These are phyloP conservation scores for Anastrepha ludens DNA, from an alignment of 1,140 invertebrate species.

Conservation along the genomic window DNA sequence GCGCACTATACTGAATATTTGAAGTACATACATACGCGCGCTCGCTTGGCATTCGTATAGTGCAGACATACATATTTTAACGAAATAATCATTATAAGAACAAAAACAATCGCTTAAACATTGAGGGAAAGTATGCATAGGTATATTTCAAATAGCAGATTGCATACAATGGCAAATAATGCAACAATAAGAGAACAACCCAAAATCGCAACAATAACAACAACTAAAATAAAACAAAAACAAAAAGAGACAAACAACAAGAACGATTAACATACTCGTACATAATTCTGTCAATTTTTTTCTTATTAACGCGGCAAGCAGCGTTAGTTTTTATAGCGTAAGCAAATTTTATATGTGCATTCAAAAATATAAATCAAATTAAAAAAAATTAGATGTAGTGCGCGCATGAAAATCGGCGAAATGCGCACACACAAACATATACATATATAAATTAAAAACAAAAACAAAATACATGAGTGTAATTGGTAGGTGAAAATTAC, in stretches of 20 bases:
- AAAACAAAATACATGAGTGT: background rate
- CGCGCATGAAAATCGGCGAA: background rate
- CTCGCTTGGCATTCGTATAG: background rate
- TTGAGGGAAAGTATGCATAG: conserved; percentile 20
- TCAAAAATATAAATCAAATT: background rate
- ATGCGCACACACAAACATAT: background rate
- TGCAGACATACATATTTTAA: background rate
- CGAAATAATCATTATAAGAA: conserved; percentile 21
- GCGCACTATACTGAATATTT: background rate
- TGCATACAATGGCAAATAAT: background rate
- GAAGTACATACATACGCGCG: background rate
- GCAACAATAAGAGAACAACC: conserved; percentile 7
- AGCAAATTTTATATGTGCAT: conserved; percentile 42
- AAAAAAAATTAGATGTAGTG: background rate
- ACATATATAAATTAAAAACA: background rate
- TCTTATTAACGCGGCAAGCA: conserved; percentile 6
- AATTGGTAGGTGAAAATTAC: background rate
- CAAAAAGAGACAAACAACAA: background rate
- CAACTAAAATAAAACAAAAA: background rate
- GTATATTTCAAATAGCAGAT: conserved; percentile 14
- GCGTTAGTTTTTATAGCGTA: conserved; percentile 34
- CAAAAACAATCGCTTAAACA: conserved; percentile 37
- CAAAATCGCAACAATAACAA: background rate
- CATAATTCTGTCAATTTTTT: conserved; percentile 47
- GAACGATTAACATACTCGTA: conserved; percentile 10